Conservation (phyloP, 2,113 vertebrate species). For the Balaenoptera acutorostrata region DNA sequence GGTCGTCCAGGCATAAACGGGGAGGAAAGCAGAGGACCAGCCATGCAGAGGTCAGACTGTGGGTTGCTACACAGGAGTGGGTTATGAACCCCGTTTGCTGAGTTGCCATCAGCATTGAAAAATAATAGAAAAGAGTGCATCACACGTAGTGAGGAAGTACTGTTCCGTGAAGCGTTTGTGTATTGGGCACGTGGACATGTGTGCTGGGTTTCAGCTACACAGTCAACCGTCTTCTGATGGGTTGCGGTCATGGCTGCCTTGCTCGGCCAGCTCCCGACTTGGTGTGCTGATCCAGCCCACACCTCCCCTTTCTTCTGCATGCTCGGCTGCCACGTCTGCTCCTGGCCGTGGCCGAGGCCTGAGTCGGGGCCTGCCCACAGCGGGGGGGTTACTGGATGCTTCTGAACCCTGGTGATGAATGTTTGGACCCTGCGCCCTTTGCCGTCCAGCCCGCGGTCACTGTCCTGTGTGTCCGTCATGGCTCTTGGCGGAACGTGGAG, state of each 20-base stretch:
- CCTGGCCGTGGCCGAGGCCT: background rate
- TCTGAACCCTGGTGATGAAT: background rate
- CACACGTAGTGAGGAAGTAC: rapidly evolving
- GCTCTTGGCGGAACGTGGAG: background rate
- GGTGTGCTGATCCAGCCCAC: background rate
- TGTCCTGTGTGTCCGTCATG: background rate
- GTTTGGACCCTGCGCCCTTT: background rate
- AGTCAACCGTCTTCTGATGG: background rate
- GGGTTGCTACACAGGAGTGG: background rate
- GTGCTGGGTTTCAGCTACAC: too few species aligned
- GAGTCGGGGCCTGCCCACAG: background rate
- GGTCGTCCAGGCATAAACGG: rapidly evolving
- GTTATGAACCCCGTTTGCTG: background rate
- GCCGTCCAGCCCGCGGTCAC: background rate
- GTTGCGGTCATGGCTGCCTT: background rate
- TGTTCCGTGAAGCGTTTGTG: background rate
- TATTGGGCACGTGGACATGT: rapidly evolving
- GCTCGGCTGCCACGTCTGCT: too few species aligned
- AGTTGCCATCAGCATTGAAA: background rate
- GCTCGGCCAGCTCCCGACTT: background rate
- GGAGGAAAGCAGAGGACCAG: background rate
- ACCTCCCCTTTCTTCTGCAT: background rate
- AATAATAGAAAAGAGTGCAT: background rate
- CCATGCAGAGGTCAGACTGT: rapidly evolving
- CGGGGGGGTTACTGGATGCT: too few species aligned